phyloP scores from a whole-genome alignment of 2,888 invertebrate genomes.

The Pocota personata region DNA sequence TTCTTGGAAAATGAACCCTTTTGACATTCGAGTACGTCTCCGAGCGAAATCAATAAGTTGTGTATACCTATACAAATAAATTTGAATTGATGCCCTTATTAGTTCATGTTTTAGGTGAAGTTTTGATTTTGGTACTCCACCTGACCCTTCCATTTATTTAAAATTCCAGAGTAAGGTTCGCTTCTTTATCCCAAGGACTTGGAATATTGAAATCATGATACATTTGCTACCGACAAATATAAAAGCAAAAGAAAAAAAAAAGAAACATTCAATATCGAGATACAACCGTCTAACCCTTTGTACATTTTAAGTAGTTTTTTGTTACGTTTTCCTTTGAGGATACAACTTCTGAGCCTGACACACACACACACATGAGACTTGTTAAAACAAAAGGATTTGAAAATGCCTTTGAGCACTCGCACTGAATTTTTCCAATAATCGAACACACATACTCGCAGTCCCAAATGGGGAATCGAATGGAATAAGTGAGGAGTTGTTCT shows the following conservation, averaged over 20 bases:
- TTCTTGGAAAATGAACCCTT: background rate
- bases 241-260: background rate
- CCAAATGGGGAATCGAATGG: background rate
- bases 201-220: background rate
- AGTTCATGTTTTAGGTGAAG: background rate
- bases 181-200: background rate
- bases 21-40: background rate
- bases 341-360: background rate
- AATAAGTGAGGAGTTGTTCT: background rate
- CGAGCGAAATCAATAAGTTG: background rate
- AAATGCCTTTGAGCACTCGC: constrained; percentile 14
- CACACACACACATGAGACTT: background rate
- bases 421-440: constrained; percentile 20
- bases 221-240: background rate
- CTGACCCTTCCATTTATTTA: background rate
- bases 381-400: constrained; percentile 11
- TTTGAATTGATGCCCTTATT: background rate
- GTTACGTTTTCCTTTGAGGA: constrained; percentile 12
- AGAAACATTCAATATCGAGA: background rate
- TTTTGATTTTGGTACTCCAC: background rate
- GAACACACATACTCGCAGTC: background rate
- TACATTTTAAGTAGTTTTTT: constrained; percentile 14
- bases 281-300: constrained; percentile 18
- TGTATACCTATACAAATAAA: background rate
- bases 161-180: background rate